Conservation (phyloP, 2,888 invertebrate species). For the Ophonus ardosiacus region DNA sequence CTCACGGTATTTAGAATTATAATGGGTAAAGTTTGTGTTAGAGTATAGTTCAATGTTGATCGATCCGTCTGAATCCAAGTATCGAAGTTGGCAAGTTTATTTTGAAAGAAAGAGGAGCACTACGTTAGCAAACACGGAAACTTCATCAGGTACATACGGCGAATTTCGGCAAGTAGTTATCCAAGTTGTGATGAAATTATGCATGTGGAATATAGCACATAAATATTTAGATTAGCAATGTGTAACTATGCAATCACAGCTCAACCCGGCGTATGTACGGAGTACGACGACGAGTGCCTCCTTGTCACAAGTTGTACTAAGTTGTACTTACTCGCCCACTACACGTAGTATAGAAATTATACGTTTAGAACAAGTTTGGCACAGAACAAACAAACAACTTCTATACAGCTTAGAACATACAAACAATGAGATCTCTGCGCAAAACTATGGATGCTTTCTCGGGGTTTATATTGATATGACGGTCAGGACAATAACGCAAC, state of each 20-base stretch:
- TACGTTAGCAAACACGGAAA: neutral
- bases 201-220: conserved; percentile 41
- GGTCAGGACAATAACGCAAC: neutral
- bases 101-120: neutral
- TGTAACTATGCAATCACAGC: conserved; percentile 40
- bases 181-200: conserved; percentile 38
- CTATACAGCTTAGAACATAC: conserved; percentile 23
- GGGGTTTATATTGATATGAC: neutral
- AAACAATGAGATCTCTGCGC: conserved; percentile 11
- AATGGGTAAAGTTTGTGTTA: no score
- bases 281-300: neutral
- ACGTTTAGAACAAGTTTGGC: conserved; percentile 44
- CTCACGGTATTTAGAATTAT: no score
- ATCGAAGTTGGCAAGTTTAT: neutral
- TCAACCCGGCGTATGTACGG: conserved; percentile 16
- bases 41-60: no score
- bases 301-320: conserved; percentile 35
- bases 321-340: conserved; percentile 29
- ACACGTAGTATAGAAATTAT: conserved; percentile 39
- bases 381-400: conserved; percentile 12
- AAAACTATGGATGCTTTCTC: neutral
- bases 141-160: neutral
- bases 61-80: neutral
- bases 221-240: conserved; percentile 44
- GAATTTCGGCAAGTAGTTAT: conserved; percentile 27